Percentiles rank a stretch among this genome's conserved stretches.
Conservation (phyloP, 1,140 invertebrate genomes). For the Ceratitis capitata region DNA sequence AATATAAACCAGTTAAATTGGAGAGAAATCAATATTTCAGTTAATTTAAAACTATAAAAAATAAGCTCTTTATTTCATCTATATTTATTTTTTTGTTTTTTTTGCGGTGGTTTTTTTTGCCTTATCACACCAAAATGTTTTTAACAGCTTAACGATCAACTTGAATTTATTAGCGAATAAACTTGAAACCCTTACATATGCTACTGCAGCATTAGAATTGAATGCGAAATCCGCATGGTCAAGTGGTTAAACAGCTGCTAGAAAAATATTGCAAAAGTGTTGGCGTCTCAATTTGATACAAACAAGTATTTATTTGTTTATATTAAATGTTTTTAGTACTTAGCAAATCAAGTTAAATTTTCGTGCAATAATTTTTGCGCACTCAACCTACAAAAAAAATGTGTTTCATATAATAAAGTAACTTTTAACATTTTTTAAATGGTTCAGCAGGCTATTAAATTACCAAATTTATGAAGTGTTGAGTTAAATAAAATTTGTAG, state of each 20-base stretch:
- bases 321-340: background rate
- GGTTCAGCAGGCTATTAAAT: background rate
- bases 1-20: background rate
- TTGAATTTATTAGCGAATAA: background rate
- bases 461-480: background rate
- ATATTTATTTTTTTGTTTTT: background rate
- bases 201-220: background rate
- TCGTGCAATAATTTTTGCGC: background rate
- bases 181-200: background rate
- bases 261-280: constrained; percentile 27
- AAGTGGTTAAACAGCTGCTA: constrained; percentile 32
- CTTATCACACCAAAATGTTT: background rate
- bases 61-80: no score
- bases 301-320: constrained; percentile 5
- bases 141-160: background rate
- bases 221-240: background rate
- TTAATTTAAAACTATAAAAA: background rate
- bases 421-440: background rate
- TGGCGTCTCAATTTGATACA: background rate
- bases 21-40: background rate
- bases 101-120: background rate
- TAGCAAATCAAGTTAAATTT: background rate
- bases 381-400: no score
- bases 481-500: constrained; percentile 18
- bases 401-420: no score